Conservation (phyloP, 2,888 invertebrate genomes). For the Polylopha cassiicola region DNA sequence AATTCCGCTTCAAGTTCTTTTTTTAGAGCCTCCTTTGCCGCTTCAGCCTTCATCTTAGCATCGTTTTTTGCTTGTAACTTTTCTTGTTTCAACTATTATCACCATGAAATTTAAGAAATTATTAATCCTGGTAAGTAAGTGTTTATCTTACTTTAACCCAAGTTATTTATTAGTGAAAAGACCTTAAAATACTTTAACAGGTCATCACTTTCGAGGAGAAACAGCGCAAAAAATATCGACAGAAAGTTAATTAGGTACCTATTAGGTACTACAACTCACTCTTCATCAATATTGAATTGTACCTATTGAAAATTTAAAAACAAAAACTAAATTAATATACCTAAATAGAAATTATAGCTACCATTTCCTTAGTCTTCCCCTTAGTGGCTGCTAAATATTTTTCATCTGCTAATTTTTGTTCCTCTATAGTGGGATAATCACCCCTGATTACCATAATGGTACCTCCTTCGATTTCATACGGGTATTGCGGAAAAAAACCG, state of each 20-base stretch:
- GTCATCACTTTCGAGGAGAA: no score
- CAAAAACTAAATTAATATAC: background rate
- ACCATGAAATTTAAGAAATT: slow-evolving; percentile 1
- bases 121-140: no score
- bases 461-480: slow-evolving; percentile 64
- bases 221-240: no score
- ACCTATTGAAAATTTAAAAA: background rate
- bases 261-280: no score
- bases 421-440: slow-evolving; percentile 51
- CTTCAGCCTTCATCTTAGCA: slow-evolving; percentile 34
- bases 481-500: slow-evolving; percentile 64
- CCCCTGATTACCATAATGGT: slow-evolving; percentile 64
- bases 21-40: slow-evolving; percentile 26
- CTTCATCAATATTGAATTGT: no score
- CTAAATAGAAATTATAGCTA: slow-evolving; percentile 9
- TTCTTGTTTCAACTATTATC: slow-evolving; percentile 35
- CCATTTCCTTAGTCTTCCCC: slow-evolving; percentile 45
- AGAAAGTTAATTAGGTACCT: no score
- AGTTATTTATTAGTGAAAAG: no score
- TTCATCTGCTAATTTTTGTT: slow-evolving; percentile 43
- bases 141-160: no score
- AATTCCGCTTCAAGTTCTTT: slow-evolving; percentile 33
- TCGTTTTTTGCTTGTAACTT: slow-evolving; percentile 32
- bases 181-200: no score
- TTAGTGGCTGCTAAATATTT: slow-evolving; percentile 27